These are phyloP conservation scores for Panorpa germanica DNA, from an alignment of 2,888 invertebrate genomes.

Conservation along the genomic window DNA sequence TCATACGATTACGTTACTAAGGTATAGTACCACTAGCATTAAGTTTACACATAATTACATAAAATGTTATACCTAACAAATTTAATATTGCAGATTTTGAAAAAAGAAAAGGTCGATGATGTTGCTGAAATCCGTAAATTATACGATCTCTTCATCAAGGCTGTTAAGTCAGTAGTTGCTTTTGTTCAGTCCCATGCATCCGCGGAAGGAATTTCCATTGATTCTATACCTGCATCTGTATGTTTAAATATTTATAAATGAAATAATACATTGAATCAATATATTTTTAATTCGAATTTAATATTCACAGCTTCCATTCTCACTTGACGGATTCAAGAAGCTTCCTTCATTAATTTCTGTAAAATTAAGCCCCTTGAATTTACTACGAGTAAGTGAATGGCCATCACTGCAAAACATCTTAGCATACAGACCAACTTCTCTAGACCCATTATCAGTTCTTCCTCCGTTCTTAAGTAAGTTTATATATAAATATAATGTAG, in stretches of 20 bases:
- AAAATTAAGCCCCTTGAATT: conserved; percentile 37
- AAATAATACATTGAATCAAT: neutral
- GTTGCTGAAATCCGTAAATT: conserved; percentile 39
- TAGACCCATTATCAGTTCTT: conserved; percentile 34
- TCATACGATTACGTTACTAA: no score
- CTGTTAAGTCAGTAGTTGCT: conserved; percentile 32
- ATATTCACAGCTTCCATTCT: conserved; percentile 18
- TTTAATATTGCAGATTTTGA: conserved; percentile 32
- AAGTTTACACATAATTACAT: neutral
- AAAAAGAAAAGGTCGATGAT: conserved; percentile 39
- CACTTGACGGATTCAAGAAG: conserved; percentile 23
- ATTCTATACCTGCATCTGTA: conserved; percentile 5
- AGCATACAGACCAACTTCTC: conserved; percentile 31
- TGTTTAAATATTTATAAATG: conserved; percentile 5
- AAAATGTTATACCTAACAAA: conserved; percentile 5
- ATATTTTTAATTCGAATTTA: conserved; percentile 9
- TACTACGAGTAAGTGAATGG: conserved; percentile 36
- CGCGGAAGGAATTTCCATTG: no score
- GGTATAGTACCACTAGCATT: conserved; percentile 18
- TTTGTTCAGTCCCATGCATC: conserved; percentile 24
- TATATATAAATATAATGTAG: no score
- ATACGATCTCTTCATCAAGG: conserved; percentile 31
- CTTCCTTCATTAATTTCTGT: conserved; percentile 36
- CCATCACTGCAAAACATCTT: conserved; percentile 32
- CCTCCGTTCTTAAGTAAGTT: conserved; percentile 43